Base-by-base conservation (phyloP, 1,140 invertebrate species). In the Coptotermes formosanus region DNA sequence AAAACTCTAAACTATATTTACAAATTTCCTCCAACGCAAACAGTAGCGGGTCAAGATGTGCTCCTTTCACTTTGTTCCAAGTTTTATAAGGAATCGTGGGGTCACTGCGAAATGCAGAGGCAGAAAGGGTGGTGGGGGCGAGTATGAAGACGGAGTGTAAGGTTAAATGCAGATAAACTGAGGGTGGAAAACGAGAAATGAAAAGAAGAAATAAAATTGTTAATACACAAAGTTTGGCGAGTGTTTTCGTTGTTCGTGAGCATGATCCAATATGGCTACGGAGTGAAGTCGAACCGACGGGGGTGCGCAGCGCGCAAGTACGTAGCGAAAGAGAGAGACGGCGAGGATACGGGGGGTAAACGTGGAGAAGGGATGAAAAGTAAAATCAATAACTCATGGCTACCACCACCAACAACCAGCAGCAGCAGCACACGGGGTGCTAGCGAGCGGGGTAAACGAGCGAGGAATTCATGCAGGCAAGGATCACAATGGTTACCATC, bases 371-470 rank as follows among this genome's bases (percentile, higher is more conserved):
- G 75, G 85, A 32, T 48, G 85, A 81, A 45, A 85, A 64, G 85
- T 81, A 85, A 85, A 85, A 85, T 85, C 85, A 85, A 85, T 85
- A 85, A 85, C 85, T 85, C 85, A 85, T 85, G 85, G 85, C 85
- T 85, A 85, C 85, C 85, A 82, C 85, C 30, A 75, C 64, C 64
- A 75, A 75, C 64, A 75, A 75, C 64, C 25, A 75, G 3, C 64
- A 75, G n/a, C 64, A 75, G n/a, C 64, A 75, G n/a, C 25, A 75
- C 64, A 75, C 64, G 64, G 64, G 64, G 64, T 75, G 8, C 64
- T 75, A 75, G 25, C 25, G 64, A 75, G 64, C 64, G 64, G 64
- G 25, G 64, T 75, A 75, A 30, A 75, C 64, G 64, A 75, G 64
- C 64, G 25, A 75, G 25, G 64, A 75, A 30, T n/a, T 75, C 64